phyloP scores from a whole-genome alignment of 2,888 invertebrate species.

The Coenonympha glycerion region DNA sequence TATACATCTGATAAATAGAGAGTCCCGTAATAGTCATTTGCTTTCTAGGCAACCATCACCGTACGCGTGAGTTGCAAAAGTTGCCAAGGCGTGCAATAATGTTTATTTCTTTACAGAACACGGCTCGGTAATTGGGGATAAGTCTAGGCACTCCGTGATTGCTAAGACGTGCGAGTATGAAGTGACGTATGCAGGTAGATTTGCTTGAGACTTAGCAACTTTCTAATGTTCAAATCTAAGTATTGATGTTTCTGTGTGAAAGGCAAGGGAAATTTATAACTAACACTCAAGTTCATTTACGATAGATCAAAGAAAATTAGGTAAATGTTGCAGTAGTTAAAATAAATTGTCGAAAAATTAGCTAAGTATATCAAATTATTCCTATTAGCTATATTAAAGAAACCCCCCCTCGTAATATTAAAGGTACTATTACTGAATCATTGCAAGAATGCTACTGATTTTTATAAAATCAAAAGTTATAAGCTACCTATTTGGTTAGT shows the following conservation, averaged over 20 bases:
- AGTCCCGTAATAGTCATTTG: conserved; percentile 25
- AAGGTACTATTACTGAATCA: too few relatives aligned
- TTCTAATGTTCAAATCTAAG: not conserved
- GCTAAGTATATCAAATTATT: too few relatives aligned
- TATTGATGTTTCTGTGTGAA: not conserved
- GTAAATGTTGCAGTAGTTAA: too few relatives aligned
- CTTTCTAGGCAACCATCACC: conserved; percentile 17
- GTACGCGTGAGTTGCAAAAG: conserved; percentile 9
- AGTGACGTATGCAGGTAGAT: not conserved
- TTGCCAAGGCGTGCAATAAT: conserved; percentile 2
- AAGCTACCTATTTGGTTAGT: too few relatives aligned
- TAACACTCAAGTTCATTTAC: not conserved
- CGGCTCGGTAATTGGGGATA: conserved; percentile 10
- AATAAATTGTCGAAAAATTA: too few relatives aligned
- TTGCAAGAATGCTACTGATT: too few relatives aligned
- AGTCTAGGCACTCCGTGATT: conserved; percentile 7
- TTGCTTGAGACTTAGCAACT: not conserved
- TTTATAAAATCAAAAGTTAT: too few relatives aligned
- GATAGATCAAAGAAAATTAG: too few relatives aligned
- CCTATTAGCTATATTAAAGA: too few relatives aligned
- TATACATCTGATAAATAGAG: conserved; percentile 19
- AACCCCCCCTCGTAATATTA: too few relatives aligned
- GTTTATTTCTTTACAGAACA: conserved; percentile 8
- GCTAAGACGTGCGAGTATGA: conserved; percentile 9
- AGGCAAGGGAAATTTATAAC: not conserved